Conservation (phyloP, 2,113 vertebrate genomes). For the Dolichallabes microphthalmus region DNA sequence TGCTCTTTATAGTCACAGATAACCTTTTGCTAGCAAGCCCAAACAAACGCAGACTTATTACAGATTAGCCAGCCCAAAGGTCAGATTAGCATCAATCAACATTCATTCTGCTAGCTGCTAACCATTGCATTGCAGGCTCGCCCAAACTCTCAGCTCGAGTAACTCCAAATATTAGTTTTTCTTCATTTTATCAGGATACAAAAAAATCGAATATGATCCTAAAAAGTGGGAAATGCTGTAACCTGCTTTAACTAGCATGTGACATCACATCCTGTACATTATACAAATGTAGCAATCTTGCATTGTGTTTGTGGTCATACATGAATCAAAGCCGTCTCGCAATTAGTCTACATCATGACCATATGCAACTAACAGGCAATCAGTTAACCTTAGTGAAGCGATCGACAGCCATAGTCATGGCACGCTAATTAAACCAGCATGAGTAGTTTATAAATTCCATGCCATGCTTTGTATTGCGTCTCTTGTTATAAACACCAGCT, state of each 20-base stretch:
- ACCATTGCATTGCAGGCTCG: slow-evolving; percentile 13
- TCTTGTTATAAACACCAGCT: background rate
- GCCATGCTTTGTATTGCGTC: background rate
- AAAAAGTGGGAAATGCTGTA: background rate
- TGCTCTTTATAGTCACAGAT: slow-evolving; percentile 49
- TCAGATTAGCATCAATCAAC: slow-evolving; percentile 60
- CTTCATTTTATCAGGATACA: background rate
- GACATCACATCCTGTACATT: background rate
- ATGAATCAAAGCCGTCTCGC: background rate
- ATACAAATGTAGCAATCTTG: background rate
- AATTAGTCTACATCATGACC: background rate
- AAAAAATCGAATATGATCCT: background rate
- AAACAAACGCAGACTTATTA: slow-evolving; percentile 54
- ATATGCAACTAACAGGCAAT: background rate
- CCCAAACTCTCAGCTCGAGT: background rate
- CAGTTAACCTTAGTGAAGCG: background rate
- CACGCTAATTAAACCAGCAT: background rate
- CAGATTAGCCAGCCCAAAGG: slow-evolving; percentile 54
- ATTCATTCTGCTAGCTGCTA: slow-evolving; percentile 39
- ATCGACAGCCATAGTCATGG: background rate
- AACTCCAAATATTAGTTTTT: background rate
- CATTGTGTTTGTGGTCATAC: background rate
- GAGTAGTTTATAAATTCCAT: background rate
- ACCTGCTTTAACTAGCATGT: background rate
- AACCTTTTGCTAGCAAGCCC: slow-evolving; percentile 53